These are phyloP conservation scores for Mormyrus lacerda DNA, from an alignment of 2,113 vertebrate species.

Conservation along the genomic window DNA sequence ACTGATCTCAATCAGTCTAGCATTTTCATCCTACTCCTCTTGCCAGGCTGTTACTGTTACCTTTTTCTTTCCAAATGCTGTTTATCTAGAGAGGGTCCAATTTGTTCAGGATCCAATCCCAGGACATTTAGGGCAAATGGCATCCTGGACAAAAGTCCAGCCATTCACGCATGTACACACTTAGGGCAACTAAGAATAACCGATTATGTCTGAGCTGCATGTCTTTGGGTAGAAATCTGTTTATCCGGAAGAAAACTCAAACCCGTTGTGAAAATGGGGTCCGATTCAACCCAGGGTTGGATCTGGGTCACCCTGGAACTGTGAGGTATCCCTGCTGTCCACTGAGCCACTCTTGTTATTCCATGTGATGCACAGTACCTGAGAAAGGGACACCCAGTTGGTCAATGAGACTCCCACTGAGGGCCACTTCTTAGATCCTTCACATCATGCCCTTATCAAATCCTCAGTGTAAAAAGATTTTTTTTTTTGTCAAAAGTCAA, in stretches of 20 bases:
- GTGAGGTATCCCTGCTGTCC: background rate
- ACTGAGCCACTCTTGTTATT: background rate
- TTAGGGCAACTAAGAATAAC: background rate
- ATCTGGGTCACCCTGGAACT: background rate
- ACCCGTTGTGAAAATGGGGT: background rate
- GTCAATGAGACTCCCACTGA: background rate
- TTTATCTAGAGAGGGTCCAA: background rate
- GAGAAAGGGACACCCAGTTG: background rate
- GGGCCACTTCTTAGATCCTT: background rate
- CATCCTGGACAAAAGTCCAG: background rate
- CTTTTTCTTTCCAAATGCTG: background rate
- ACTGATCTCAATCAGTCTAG: background rate
- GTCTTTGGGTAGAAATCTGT: background rate
- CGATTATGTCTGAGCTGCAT: background rate
- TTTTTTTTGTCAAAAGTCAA: slow-evolving; percentile 47
- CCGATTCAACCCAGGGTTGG: background rate
- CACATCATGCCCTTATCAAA: slow-evolving; percentile 1
- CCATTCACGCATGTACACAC: background rate
- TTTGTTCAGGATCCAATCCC: background rate
- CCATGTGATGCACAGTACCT: background rate
- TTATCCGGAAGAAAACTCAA: background rate
- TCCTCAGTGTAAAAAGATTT: slow-evolving; percentile 30
- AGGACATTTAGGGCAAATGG: background rate
- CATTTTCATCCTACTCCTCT: background rate
- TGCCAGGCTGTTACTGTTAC: background rate